Evolutionary conservation across 2,888 invertebrate genomes (phyloP).

Genomic region (Synanthedon vespiformis): DNA sequence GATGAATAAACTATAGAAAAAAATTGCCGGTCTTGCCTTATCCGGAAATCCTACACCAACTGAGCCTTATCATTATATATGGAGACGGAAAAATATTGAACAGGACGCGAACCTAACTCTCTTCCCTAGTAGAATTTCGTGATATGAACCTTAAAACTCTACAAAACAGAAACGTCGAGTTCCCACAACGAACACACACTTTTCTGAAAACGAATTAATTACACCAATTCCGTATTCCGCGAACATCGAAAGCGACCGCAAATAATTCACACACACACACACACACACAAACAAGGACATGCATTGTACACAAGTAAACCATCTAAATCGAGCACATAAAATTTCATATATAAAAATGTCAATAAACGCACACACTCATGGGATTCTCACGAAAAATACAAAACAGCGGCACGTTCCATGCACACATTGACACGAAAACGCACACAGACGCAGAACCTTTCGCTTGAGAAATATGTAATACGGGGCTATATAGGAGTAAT

Average conservation of each 20-base stretch:
- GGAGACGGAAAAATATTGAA: too few species aligned
- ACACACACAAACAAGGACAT: conserved; percentile 11
- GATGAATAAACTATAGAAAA: too few species aligned
- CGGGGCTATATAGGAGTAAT: conserved; percentile 46
- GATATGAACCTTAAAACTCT: too few species aligned
- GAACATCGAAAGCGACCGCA: conserved; percentile 50
- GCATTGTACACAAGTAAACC: conserved; percentile 20
- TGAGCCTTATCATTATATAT: too few species aligned
- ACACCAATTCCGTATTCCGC: conserved; percentile 52
- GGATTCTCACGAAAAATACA: conserved; percentile 19
- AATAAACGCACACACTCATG: conserved; percentile 44
- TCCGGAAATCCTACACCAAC: too few species aligned
- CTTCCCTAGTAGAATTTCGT: too few species aligned
- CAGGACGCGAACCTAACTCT: too few species aligned
- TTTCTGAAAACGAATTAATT: conserved; percentile 58
- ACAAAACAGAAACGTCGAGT: neutral
- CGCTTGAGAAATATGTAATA: conserved; percentile 43
- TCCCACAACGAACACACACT: conserved; percentile 12
- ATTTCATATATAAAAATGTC: conserved; percentile 68
- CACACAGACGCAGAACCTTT: conserved; percentile 30
- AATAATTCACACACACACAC: conserved; percentile 44
- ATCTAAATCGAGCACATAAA: conserved; percentile 58
- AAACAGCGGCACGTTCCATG: conserved; percentile 17
- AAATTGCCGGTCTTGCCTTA: too few species aligned
- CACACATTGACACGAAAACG: conserved; percentile 19